phyloP scores from a whole-genome alignment of 2,888 invertebrate genomes.

The Cephus pygmeus region DNA sequence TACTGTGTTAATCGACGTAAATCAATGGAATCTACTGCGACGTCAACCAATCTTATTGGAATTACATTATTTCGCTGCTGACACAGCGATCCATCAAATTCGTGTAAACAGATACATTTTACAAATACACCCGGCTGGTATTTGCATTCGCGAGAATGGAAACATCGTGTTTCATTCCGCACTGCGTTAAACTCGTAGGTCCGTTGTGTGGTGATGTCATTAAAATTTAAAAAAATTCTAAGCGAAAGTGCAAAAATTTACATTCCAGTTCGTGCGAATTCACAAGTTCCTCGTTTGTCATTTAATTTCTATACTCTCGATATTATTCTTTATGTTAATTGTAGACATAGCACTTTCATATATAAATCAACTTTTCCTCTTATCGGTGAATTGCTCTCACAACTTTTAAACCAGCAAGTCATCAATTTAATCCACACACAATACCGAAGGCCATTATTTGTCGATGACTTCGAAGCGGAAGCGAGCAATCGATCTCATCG shows the following conservation, averaged over 20 bases:
- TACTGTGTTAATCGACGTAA: neutral
- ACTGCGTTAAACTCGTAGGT: neutral
- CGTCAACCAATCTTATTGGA: neutral
- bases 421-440: neutral
- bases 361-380: neutral
- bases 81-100: neutral
- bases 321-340: neutral
- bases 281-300: neutral
- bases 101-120: neutral
- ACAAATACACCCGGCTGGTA: neutral
- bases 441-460: neutral
- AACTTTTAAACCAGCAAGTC: neutral
- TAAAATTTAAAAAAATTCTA: neutral
- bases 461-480: conserved; percentile 21
- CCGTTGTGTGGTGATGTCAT: neutral
- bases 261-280: neutral
- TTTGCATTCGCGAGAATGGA: neutral
- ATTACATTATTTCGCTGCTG: neutral
- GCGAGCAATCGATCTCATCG: conserved; percentile 37
- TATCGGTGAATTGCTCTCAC: neutral
- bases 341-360: neutral
- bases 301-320: neutral
- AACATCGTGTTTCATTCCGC: neutral
- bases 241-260: neutral
- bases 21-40: neutral